A percentile compares a stretch with the other conserved stretches of the same genome.
Conservation (phyloP, 2,797 vertebrate genomes). For the Aeoliscus strigatus region DNA sequence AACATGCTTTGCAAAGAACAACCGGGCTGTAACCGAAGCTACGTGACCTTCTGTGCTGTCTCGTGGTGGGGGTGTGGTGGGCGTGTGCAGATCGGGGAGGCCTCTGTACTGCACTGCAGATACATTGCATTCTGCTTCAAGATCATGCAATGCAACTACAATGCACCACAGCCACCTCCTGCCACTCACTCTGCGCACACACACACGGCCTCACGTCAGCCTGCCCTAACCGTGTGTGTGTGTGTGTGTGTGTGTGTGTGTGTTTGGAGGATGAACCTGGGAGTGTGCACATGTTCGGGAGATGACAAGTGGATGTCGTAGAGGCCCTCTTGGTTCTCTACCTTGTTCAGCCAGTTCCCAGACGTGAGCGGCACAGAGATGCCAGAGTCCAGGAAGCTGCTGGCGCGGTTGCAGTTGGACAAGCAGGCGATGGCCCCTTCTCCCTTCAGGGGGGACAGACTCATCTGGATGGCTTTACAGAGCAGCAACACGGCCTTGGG, state of each 20-base stretch:
- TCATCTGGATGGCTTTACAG: constrained; percentile 89
- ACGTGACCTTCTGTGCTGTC: not conserved
- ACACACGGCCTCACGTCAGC: constrained; percentile 35
- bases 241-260: not conserved
- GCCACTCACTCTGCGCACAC: constrained; percentile 56
- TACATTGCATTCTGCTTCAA: constrained; percentile 87
- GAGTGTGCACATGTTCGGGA: too few species aligned
- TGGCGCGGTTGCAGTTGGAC: constrained; percentile 86
- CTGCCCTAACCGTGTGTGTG: not conserved
- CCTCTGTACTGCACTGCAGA: constrained; percentile 96
- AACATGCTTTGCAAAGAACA: too few species aligned
- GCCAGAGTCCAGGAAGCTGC: constrained; percentile 84
- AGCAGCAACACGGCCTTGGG: constrained; percentile 84
- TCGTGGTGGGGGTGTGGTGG: constrained; percentile 43
- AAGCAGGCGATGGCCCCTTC: constrained; percentile 81
- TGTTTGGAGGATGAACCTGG: too few species aligned
- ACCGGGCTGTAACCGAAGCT: too few species aligned
- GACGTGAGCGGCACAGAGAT: constrained; percentile 79
- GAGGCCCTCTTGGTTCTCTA: constrained; percentile 41
- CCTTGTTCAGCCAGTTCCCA: constrained; percentile 81
- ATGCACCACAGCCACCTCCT: constrained; percentile 92
- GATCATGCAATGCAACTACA: constrained; percentile 99
- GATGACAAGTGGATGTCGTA: too few species aligned
- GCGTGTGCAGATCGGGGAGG: constrained; percentile 68
- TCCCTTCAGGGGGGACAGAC: constrained; percentile 83